phyloP scores from a whole-genome alignment of 2,113 vertebrate species.

The Ptyas mucosa region DNA sequence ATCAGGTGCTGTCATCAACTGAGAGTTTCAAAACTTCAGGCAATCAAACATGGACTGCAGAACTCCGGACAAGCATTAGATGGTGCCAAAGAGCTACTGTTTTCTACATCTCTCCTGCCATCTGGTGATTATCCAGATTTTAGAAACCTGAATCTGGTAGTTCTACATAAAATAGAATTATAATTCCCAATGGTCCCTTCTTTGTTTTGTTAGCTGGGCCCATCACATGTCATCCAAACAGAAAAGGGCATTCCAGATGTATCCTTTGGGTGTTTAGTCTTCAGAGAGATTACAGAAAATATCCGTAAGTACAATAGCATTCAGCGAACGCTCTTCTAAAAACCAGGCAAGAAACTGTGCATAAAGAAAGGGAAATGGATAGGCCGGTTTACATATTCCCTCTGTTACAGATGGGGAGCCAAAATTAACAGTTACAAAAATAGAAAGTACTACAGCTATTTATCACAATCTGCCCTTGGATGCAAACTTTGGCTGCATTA shows the following conservation, averaged over 20 bases:
- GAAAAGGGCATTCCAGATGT: background rate
- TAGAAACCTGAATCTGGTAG: background rate
- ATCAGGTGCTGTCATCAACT: background rate
- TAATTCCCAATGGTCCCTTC: background rate
- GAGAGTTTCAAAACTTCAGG: background rate
- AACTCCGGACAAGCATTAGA: background rate
- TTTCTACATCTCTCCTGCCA: background rate
- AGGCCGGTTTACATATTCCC: no score
- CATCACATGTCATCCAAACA: background rate
- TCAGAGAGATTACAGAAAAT: background rate
- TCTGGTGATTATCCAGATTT: background rate
- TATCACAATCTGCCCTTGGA: slow-evolving; percentile 5
- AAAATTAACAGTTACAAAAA: slow-evolving; percentile 15
- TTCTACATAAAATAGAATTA: background rate
- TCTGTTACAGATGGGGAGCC: background rate
- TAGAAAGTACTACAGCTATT: background rate
- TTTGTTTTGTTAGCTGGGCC: background rate
- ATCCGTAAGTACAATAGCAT: background rate
- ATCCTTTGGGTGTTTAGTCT: background rate
- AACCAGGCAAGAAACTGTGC: background rate
- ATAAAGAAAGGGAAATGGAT: background rate
- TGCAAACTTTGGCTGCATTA: slow-evolving; percentile 9
- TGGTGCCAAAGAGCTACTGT: background rate
- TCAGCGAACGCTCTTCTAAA: background rate
- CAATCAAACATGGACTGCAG: background rate